Base-by-base conservation (phyloP, 2,888 invertebrate species). In the Phortica magna region DNA sequence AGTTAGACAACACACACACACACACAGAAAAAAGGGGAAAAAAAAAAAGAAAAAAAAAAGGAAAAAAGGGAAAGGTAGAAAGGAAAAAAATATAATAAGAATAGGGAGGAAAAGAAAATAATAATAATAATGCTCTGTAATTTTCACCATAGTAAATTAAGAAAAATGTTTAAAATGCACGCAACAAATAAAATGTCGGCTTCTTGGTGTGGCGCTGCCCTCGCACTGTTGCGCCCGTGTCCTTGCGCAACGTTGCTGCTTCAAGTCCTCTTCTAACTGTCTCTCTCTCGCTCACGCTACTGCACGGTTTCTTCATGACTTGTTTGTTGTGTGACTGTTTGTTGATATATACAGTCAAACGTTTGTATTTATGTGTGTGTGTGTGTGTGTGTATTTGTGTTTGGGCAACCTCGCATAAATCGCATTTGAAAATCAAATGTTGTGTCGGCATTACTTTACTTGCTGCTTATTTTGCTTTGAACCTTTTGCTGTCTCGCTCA, bases 141-240 rank as follows among this genome's bases (percentile, higher is more conserved):
- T 71, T 71, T 71, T 71, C 71, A 71, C 14, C 71, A n/a, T n/a
- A 71, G 19, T 53, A 71, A 71, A 71, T 71, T 71, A 71, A 71
- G 53, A 55, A 71, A 71, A 71, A 55, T 48, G 55, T 17, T 53
- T 53, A 71, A 71, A 71, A 68, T 43, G 71, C 71, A 19, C 55
- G 68, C 68, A 41, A 19, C 43, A 53, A 53, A 53, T 53, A 53
- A 53, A 53, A 53, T 31, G 31, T 31, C 31, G 31, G 31, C 31
- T 31, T 31, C 31, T 31, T 31, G 31, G 31, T 31, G 31, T 31
- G 53, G 10, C 53, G 53, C 53, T 10, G 12, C 53, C 10, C 53
- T 53, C 53, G 12, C n/a, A 10, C n/a, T 53, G 53, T 53, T 14
- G n/a, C 10, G 12, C 12, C 53, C 53, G n/a, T 53, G 10, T n/a